Evolutionary conservation across 2,113 vertebrate species (phyloP).

Genomic region (Cebidichthys violaceus): DNA sequence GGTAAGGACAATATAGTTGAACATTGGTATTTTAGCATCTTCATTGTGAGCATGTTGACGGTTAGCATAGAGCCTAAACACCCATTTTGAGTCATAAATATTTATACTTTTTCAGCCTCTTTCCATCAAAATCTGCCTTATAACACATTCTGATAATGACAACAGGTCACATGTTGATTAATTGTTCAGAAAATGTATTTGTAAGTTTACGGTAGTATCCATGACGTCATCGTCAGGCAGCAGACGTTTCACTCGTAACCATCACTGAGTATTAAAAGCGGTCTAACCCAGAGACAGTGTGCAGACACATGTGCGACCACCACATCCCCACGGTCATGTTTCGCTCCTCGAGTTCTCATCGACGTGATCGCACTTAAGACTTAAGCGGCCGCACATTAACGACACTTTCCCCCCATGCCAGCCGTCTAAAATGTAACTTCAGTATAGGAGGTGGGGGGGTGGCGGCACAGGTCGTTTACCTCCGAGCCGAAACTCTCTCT

Average conservation of each 20-base stretch:
- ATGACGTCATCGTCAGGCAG: neutral
- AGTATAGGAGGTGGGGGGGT: neutral
- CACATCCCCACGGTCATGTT: conserved; percentile 3
- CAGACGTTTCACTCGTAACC: neutral
- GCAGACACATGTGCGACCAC: neutral
- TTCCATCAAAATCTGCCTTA: neutral
- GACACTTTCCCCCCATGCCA: conserved; percentile 24
- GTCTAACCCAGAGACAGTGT: neutral
- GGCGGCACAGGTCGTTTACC: conserved; percentile 25
- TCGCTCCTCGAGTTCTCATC: conserved; percentile 21
- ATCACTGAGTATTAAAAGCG: neutral
- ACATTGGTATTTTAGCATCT: neutral
- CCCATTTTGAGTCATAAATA: neutral
- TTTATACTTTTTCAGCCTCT: neutral
- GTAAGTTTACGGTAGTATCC: neutral
- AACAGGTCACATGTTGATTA: no score
- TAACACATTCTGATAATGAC: neutral
- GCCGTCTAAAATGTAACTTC: conserved; percentile 29
- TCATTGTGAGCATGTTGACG: neutral
- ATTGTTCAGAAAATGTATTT: neutral
- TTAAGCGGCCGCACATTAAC: conserved; percentile 21
- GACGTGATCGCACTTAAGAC: conserved; percentile 20
- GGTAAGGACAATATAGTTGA: neutral
- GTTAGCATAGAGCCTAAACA: neutral
- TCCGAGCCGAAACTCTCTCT: conserved; percentile 51